Evolutionary conservation across 2,888 invertebrate species (phyloP).

Genomic region (Sthenelais limicola): DNA sequence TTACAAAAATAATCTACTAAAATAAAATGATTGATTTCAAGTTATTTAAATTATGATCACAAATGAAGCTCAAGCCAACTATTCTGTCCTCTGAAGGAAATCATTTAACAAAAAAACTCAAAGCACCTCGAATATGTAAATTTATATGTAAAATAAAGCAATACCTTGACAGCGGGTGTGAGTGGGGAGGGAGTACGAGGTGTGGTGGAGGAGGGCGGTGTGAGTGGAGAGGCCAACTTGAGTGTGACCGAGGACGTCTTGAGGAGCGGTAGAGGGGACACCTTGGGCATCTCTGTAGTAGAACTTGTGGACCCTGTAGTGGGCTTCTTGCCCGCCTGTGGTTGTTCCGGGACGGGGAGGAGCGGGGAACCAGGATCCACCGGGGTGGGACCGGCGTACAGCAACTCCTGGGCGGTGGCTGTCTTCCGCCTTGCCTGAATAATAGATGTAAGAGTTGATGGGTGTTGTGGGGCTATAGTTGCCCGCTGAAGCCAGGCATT

Average conservation of each 20-base stretch:
- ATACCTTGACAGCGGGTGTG: background rate
- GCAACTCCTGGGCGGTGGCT: slow-evolving; percentile 78
- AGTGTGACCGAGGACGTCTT: background rate
- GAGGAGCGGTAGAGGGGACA: slow-evolving; percentile 29
- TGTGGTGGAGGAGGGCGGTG: background rate
- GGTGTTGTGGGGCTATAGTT: too few species aligned
- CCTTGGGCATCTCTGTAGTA: background rate
- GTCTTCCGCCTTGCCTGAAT: slow-evolving; percentile 65
- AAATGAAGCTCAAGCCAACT: too few species aligned
- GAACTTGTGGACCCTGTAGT: too few species aligned
- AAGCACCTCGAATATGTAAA: too few species aligned
- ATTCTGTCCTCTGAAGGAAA: too few species aligned
- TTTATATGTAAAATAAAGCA: too few species aligned
- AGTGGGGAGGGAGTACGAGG: slow-evolving; percentile 18
- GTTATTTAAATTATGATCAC: too few species aligned
- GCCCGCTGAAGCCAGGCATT: too few species aligned
- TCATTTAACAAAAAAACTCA: too few species aligned
- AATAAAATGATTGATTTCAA: too few species aligned
- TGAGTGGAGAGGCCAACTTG: background rate
- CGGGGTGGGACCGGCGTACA: slow-evolving; percentile 64
- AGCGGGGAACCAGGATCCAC: slow-evolving; percentile 11
- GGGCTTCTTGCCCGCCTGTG: background rate
- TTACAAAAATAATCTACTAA: too few species aligned
- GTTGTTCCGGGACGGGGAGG: slow-evolving; percentile 25
- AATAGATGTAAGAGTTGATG: slow-evolving; percentile 5